Base-by-base conservation (phyloP, 2,797 vertebrate genomes). In the Cirrhinus mrigala region DNA sequence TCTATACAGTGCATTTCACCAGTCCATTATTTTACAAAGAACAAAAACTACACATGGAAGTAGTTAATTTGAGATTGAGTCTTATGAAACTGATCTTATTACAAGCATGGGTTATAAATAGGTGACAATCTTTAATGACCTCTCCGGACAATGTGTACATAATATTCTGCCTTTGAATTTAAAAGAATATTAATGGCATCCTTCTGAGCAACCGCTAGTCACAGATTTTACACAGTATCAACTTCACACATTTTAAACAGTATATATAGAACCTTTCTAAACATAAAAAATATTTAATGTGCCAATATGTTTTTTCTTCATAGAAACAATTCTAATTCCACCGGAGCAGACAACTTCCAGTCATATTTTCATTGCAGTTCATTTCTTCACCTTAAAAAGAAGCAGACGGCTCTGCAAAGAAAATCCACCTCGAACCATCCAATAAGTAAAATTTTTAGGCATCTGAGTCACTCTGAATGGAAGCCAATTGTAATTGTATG, bases 401-500 rank as follows among this genome's bases (percentile, higher is more conserved):
- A 15, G 15, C 27, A 66, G 62, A 29, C 3, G 27, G 62, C 27
- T 66, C 62, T 66, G 33, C 27, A 66, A 33, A 27, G 27, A 66
- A 66, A 66, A 33, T 66, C 15, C 27, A 66, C 14, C 8, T 64
- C 15, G 3, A 29, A 16, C 27, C 15, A 29, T 33, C 15, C 24
- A 15, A 16, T 27, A 15, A 66, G 62, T 33, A 18, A 66, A 33
- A 66, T 16, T 69, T 71, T 78, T 22, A 78, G 22, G 37, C 8
- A 77, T 50, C 64, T 0, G n/a, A 20, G 60, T 66, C 58, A 37
- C 29, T 20, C 40, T 71, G 22, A 54, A 82, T 50, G 2, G 8
- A 62, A 75, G 27, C 24, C n/a, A 20, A 8, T 86, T 82, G 62
- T 66, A 29, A 27, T 81, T 75, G 74, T 29, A 70, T 5, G 6